These are phyloP conservation scores for Tetramorium alpestre DNA, from an alignment of 1,140 invertebrate species.

Conservation along the genomic window DNA sequence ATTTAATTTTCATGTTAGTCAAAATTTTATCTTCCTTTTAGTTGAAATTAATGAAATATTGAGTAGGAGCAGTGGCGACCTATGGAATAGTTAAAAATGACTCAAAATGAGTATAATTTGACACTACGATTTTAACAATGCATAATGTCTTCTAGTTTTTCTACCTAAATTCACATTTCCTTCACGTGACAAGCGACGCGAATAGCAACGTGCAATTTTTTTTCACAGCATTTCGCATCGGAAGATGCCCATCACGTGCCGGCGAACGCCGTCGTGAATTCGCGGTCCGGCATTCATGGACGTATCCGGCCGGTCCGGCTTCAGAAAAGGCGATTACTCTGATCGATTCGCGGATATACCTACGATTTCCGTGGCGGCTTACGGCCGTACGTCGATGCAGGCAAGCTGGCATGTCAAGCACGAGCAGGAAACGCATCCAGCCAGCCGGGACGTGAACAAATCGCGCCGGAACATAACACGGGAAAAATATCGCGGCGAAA, in stretches of 20 bases:
- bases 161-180: not conserved
- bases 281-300: slow-evolving; percentile 7
- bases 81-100: too few relatives aligned
- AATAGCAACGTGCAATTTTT: not conserved
- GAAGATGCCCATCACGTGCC: not conserved
- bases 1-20: too few relatives aligned
- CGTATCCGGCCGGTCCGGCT: not conserved
- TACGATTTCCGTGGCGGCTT: not conserved
- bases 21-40: too few relatives aligned
- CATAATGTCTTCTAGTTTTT: not conserved
- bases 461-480: not conserved
- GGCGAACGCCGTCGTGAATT: not conserved
- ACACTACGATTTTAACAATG: too few relatives aligned
- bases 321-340: slow-evolving; percentile 37
- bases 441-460: not conserved
- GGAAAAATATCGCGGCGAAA: not conserved
- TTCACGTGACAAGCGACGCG: not conserved
- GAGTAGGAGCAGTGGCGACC: too few relatives aligned
- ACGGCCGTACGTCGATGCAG: not conserved
- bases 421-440: slow-evolving; percentile 2
- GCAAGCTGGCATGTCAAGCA: not conserved
- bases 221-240: not conserved
- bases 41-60: too few relatives aligned
- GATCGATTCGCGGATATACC: slow-evolving; percentile 20
- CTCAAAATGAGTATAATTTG: too few relatives aligned